Evolutionary conservation across 2,888 invertebrate species (phyloP).

Genomic region (Drosophila mettleri): DNA sequence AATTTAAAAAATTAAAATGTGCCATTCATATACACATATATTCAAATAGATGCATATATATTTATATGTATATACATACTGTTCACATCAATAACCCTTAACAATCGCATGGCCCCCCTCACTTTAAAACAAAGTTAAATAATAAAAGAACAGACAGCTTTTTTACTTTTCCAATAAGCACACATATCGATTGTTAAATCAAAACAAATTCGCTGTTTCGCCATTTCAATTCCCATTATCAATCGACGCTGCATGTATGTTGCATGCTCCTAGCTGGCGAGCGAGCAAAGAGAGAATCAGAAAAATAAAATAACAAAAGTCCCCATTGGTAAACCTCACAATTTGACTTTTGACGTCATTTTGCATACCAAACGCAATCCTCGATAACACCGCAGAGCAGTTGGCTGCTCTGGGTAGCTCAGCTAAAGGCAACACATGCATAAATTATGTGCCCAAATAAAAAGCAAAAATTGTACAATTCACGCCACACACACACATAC

Average conservation of each 20-base stretch:
- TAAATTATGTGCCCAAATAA: conserved; percentile 60
- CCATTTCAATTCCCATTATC: conserved; percentile 19
- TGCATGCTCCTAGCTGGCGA: not conserved
- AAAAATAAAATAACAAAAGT: conserved; percentile 5
- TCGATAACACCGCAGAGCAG: conserved; percentile 30
- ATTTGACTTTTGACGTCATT: conserved; percentile 49
- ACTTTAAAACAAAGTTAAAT: not conserved
- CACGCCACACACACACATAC: conserved; percentile 13
- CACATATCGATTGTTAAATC: conserved; percentile 30
- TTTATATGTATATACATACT: too few species aligned
- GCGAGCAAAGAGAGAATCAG: not conserved
- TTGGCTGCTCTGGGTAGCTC: conserved; percentile 24
- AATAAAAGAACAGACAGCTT: not conserved
- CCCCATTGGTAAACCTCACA: conserved; percentile 20
- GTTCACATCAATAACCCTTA: not conserved
- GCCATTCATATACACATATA: too few species aligned
- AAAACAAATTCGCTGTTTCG: conserved; percentile 28
- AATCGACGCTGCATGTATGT: not conserved
- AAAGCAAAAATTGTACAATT: conserved; percentile 28
- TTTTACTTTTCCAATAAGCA: not conserved
- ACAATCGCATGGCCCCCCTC: not conserved
- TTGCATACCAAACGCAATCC: conserved; percentile 36
- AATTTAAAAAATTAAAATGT: too few species aligned
- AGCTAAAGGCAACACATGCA: conserved; percentile 44
- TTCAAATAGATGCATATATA: too few species aligned